Evolutionary conservation across 2,888 invertebrate genomes (phyloP).

Genomic region (Polyommatus icarus): DNA sequence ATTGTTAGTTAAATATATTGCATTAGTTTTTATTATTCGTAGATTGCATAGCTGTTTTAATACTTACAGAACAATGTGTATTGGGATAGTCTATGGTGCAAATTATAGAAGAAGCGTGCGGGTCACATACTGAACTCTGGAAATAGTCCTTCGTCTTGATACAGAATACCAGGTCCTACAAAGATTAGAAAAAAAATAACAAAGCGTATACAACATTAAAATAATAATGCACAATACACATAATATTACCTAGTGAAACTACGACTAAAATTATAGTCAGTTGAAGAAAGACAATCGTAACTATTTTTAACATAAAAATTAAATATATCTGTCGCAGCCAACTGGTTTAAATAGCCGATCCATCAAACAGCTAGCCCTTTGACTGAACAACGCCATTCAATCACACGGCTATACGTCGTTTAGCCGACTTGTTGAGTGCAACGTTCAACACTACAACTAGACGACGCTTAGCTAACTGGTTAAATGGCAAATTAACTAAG

Average conservation of each 20-base stretch:
- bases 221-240: background rate
- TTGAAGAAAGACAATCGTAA: background rate
- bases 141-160: constrained; percentile 18
- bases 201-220: background rate
- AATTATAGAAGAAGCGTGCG: constrained; percentile 7
- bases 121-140: constrained; percentile 3
- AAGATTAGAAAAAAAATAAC: constrained; percentile 13
- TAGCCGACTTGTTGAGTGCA: no score
- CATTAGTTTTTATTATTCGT: no score
- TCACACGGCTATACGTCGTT: no score
- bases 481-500: no score
- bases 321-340: no score
- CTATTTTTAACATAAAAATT: background rate
- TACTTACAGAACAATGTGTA: constrained; percentile 34
- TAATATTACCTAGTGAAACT: background rate
- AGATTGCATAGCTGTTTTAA: background rate
- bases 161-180: constrained; percentile 10
- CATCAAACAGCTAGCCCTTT: no score
- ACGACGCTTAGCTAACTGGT: no score
- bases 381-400: no score
- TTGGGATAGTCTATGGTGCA: constrained; percentile 23
- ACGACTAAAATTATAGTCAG: background rate
- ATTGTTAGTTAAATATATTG: no score
- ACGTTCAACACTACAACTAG: no score
- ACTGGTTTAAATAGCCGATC: no score